Evolutionary conservation across 1,140 invertebrate genomes (phyloP), one percentile per base, ranked within the genome.

Genomic region (Periplaneta americana): DNA sequence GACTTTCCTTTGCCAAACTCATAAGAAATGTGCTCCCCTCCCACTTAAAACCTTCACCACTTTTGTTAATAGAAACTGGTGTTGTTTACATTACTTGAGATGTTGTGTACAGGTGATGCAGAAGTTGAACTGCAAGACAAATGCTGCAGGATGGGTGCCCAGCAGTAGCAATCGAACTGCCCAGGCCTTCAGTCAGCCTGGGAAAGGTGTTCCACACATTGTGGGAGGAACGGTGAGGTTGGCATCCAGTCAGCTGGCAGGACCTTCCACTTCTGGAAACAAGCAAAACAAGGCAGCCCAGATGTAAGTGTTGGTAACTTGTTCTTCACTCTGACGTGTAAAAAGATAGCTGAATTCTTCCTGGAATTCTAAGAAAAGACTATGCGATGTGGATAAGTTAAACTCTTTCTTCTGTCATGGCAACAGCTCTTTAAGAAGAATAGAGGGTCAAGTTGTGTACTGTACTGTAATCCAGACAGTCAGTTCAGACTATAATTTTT

Each of bases 81-180:
- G 22, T 34, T 34, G 32, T 15, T 10, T 75, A 17, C 32, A 75
- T 33, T 15, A 15, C 11, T 57, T 57, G 22, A 57, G 13, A 15
- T 57, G 13, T 34, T 83, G 8, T n/a, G 83, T 84, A 39, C 84
- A 94, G 93, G 93, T 95, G 0, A 88, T 95, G 84, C 92, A 94
- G 83, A 95, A 95, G 86, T 87, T 97, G 22, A 96, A 96, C 85
- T 95, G 93, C 57, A 97, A 97, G 88, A 96, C 94, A 75, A 97
- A 96, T 87, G 95, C 96, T 8, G 97, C 97, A 1, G 97, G 98
- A 6, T 99, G 97, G 97, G 93, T 99, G 17, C 97, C 98, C 0
- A 98, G 95, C 8, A 97, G 96, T 83, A 94, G 94, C 31, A 98
- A 96, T 84, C 92, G 98, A 83, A 98, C 97, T 1, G 97, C 97